These are phyloP conservation scores for Drosophila mauritiana DNA, from an alignment of 1,140 invertebrate genomes.

Conservation along the genomic window DNA sequence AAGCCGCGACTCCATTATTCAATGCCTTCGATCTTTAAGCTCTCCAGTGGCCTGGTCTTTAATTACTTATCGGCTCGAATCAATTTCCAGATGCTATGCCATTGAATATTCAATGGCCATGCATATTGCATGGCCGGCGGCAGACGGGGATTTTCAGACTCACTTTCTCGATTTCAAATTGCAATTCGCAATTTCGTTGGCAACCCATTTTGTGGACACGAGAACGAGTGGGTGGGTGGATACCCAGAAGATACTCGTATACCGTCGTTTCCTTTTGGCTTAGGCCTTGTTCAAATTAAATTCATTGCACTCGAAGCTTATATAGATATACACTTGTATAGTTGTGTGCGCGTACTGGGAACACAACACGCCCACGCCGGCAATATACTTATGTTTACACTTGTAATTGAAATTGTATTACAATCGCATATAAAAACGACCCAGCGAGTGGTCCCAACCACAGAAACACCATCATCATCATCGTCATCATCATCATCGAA, in stretches of 20 bases:
- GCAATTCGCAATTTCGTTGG: constrained; percentile 20
- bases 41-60: constrained; percentile 48
- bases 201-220: background rate
- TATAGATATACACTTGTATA: background rate
- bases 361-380: constrained; percentile 40
- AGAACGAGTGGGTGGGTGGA: too few relatives aligned
- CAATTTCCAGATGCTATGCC: constrained; percentile 43
- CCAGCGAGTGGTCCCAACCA: constrained; percentile 12
- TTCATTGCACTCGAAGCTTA: constrained; percentile 26
- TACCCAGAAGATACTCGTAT: background rate
- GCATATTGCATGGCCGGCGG: constrained; percentile 34
- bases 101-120: constrained; percentile 49
- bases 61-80: constrained; percentile 53
- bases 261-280: constrained; percentile 3
- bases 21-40: constrained; percentile 39
- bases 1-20: constrained; percentile 37
- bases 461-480: constrained; percentile 1
- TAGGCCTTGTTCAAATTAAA: constrained; percentile 37
- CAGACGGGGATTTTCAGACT: constrained; percentile 31
- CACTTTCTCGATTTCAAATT: constrained; percentile 38
- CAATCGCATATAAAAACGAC: constrained; percentile 66
- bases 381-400: constrained; percentile 79
- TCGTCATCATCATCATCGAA: constrained; percentile 2
- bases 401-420: constrained; percentile 82
- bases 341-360: background rate